These are phyloP conservation scores for Gastracanthus pulcherrimus DNA, from an alignment of 2,888 invertebrate genomes.

Conservation along the genomic window DNA sequence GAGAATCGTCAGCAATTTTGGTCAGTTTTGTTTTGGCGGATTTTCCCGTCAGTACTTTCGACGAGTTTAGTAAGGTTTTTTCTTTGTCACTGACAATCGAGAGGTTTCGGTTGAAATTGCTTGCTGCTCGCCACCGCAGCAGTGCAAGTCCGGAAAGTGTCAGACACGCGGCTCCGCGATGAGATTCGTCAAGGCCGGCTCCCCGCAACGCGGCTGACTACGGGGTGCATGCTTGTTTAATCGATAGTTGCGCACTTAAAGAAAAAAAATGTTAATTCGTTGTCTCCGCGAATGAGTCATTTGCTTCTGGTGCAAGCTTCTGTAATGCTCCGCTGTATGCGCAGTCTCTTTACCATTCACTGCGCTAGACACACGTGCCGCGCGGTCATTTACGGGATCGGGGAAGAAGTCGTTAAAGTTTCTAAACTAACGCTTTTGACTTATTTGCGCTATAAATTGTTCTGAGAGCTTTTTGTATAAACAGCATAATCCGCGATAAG, in stretches of 20 bases:
- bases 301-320: too few species aligned
- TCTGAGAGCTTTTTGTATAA: background rate
- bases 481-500: background rate
- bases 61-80: too few species aligned
- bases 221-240: conserved; percentile 50
- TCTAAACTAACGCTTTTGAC: background rate
- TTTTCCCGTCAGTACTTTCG: too few species aligned
- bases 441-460: background rate
- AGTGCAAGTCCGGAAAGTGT: conserved; percentile 20
- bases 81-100: too few species aligned
- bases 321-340: too few species aligned
- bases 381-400: background rate
- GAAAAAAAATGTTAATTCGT: conserved; percentile 31
- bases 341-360: too few species aligned
- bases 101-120: too few species aligned
- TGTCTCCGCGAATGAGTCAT: conserved; percentile 20
- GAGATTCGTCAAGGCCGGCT: conserved; percentile 35
- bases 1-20: too few species aligned
- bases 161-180: background rate
- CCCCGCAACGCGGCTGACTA: background rate
- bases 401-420: conserved; percentile 4
- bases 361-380: too few species aligned
- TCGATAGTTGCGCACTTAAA: conserved; percentile 50
- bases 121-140: too few species aligned
- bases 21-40: too few species aligned